Evolutionary conservation across 2,888 invertebrate genomes (phyloP).

Genomic region (Eupithecia centaureata): DNA sequence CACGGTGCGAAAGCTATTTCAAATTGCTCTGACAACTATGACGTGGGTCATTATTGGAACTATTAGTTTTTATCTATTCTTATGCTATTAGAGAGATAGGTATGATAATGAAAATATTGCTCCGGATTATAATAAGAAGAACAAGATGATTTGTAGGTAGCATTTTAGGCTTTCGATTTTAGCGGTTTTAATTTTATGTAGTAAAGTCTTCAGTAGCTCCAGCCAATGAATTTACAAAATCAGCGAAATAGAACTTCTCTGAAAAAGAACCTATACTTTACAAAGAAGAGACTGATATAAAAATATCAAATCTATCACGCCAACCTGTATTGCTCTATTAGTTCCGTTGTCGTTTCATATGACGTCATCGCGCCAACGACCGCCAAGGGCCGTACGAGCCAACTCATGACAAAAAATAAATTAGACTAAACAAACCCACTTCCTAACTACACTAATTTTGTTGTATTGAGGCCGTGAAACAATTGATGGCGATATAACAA

Average conservation of each 20-base stretch:
- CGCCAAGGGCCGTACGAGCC: slow-evolving; percentile 25
- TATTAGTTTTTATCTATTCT: too few relatives aligned
- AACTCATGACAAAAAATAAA: slow-evolving; percentile 32
- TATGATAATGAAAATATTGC: background rate
- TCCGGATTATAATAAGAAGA: background rate
- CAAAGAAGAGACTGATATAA: background rate
- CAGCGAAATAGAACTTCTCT: background rate
- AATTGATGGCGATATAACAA: slow-evolving; percentile 2
- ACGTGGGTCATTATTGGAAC: background rate
- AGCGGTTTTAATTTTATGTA: too few relatives aligned
- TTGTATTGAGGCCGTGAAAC: background rate
- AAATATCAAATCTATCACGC: background rate
- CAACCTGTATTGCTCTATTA: slow-evolving; percentile 30
- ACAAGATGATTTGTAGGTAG: background rate
- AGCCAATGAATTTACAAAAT: background rate
- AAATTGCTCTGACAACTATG: slow-evolving; percentile 13
- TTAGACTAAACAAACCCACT: slow-evolving; percentile 29
- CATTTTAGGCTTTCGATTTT: background rate
- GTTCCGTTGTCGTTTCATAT: slow-evolving; percentile 36
- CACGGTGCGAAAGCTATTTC: slow-evolving; percentile 7
- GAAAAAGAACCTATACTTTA: background rate
- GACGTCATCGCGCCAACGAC: slow-evolving; percentile 38
- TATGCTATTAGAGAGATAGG: too few relatives aligned
- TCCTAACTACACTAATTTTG: slow-evolving; percentile 9
- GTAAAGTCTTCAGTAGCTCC: background rate